These are phyloP conservation scores for Heliconius ethilla DNA, from an alignment of 2,888 invertebrate genomes.

Conservation along the genomic window DNA sequence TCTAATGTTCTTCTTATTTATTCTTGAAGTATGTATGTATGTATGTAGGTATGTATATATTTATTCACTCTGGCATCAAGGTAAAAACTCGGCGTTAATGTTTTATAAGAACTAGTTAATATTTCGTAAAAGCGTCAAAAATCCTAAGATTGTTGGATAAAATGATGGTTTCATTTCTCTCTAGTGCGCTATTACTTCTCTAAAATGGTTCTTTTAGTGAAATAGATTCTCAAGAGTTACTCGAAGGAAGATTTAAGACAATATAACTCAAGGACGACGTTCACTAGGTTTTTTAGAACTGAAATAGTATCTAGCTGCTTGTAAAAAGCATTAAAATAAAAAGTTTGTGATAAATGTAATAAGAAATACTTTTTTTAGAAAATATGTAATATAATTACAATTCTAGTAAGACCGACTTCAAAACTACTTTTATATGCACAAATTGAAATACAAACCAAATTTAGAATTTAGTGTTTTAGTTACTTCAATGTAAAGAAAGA, in stretches of 20 bases:
- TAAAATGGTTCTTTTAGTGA: slow-evolving; percentile 34
- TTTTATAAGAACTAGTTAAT: not conserved
- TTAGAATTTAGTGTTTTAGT: too few relatives aligned
- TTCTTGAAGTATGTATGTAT: too few relatives aligned
- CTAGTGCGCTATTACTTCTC: slow-evolving; percentile 29
- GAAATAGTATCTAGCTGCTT: not conserved
- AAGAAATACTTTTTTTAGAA: not conserved
- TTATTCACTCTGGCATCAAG: too few relatives aligned
- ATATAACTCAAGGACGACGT: slow-evolving; percentile 30
- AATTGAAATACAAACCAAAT: too few relatives aligned
- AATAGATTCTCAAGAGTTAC: slow-evolving; percentile 34
- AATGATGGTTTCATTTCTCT: slow-evolving; percentile 30
- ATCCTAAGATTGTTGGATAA: slow-evolving; percentile 11
- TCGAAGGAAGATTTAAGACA: slow-evolving; percentile 30
- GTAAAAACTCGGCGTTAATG: too few relatives aligned
- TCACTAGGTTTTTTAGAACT: slow-evolving; percentile 22
- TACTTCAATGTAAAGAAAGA: too few relatives aligned
- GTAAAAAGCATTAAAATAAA: too few relatives aligned
- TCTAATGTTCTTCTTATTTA: too few relatives aligned
- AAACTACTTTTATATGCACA: too few relatives aligned
- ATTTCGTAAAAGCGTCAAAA: not conserved
- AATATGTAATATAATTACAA: not conserved
- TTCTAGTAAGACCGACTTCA: too few relatives aligned
- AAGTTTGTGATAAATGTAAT: not conserved
- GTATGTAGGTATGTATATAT: too few relatives aligned